Conservation (phyloP, 2,797 vertebrate species). For the Lemur catta region DNA sequence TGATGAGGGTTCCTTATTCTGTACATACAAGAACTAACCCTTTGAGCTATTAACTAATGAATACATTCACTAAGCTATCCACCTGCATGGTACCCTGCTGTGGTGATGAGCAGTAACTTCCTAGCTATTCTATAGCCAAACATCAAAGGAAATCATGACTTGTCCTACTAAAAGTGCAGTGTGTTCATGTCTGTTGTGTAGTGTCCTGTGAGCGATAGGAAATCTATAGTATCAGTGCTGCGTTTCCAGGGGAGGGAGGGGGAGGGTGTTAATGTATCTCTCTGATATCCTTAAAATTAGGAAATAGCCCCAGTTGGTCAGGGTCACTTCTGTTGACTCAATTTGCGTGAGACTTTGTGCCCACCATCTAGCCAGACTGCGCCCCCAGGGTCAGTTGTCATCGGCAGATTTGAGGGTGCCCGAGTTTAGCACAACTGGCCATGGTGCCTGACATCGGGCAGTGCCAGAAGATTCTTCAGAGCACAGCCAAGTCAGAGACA, state of each 20-base stretch:
- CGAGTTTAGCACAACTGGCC: not conserved
- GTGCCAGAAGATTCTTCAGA: not conserved
- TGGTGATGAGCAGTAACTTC: not conserved
- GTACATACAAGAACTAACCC: slow-evolving; percentile 40
- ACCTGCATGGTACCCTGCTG: slow-evolving; percentile 12
- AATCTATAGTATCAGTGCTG: slow-evolving; percentile 40
- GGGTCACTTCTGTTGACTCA: not conserved
- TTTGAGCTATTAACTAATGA: slow-evolving; percentile 35
- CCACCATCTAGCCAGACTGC: not conserved
- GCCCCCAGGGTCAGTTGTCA: not conserved
- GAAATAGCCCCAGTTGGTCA: not conserved
- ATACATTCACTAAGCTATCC: not conserved
- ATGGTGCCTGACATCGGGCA: not conserved
- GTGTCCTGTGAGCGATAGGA: slow-evolving; percentile 43
- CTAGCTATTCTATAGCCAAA: not conserved
- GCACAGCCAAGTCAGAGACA: not conserved
- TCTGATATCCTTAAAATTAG: not conserved
- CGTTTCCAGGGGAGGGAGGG: slow-evolving; percentile 13
- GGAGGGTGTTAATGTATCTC: slow-evolving; percentile 38
- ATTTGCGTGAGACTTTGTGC: not conserved
- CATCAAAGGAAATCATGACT: slow-evolving; percentile 34
- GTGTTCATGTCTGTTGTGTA: not conserved
- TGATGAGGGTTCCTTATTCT: slow-evolving; percentile 28
- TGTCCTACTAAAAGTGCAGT: slow-evolving; percentile 28
- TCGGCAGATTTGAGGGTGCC: not conserved